phyloP scores from a whole-genome alignment of 2,797 vertebrate species.

The Liparis tanakae region DNA sequence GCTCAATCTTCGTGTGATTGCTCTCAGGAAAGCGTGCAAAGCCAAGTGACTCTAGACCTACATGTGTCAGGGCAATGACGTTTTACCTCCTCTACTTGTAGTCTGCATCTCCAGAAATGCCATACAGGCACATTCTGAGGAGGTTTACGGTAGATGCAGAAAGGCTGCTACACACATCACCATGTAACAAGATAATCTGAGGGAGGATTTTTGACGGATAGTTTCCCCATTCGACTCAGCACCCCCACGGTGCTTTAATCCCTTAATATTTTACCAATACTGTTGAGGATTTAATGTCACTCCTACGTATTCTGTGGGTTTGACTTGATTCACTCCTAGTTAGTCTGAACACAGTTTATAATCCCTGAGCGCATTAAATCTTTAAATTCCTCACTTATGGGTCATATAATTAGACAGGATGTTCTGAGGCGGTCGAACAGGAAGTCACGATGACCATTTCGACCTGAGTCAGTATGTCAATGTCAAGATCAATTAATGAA shows the following conservation, averaged over 20 bases:
- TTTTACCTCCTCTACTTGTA: conserved; percentile 57
- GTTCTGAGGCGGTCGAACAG: conserved; percentile 49
- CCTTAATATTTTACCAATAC: conserved; percentile 80
- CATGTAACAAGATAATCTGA: conserved; percentile 70
- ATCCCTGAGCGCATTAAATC: conserved; percentile 71
- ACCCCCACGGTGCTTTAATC: conserved; percentile 71
- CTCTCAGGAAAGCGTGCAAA: conserved; percentile 56
- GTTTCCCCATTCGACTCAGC: conserved; percentile 59
- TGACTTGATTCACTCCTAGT: conserved; percentile 61
- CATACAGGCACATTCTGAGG: conserved; percentile 66
- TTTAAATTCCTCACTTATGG: conserved; percentile 64
- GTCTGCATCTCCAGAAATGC: conserved; percentile 61
- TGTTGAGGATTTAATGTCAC: conserved; percentile 79
- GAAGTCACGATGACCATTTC: conserved; percentile 59
- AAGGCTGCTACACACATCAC: conserved; percentile 60
- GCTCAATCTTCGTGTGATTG: conserved; percentile 62
- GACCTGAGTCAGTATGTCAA: conserved; percentile 29
- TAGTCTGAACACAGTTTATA: conserved; percentile 56
- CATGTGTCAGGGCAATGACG: conserved; percentile 79
- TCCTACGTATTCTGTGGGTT: conserved; percentile 48
- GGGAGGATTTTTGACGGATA: conserved; percentile 69
- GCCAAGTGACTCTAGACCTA: conserved; percentile 74
- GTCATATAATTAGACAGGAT: conserved; percentile 63
- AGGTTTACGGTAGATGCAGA: conserved; percentile 62
- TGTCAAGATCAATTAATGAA: too few relatives aligned